Percentiles rank a stretch among this genome's conserved stretches.
Conservation (phyloP, 2,888 invertebrate genomes). For the Thyatira batis region DNA sequence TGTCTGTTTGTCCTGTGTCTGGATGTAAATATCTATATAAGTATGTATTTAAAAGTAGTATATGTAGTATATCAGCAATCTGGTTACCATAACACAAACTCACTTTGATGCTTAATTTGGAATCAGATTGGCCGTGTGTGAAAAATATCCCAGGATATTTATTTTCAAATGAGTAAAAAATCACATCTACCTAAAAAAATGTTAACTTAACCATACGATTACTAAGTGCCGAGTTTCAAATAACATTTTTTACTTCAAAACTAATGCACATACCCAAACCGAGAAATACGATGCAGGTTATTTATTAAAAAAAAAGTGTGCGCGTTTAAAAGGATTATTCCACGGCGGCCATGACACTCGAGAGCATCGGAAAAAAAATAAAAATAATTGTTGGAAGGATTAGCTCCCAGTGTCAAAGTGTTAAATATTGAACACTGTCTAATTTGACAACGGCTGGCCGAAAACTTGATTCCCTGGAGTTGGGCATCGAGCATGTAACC, state of each 20-base stretch:
- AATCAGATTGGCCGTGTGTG: too few species aligned
- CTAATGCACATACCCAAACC: conserved; percentile 37
- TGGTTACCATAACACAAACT: too few species aligned
- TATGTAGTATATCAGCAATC: too few species aligned
- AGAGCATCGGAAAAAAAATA: conserved; percentile 61
- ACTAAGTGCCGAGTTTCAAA: conserved; percentile 58
- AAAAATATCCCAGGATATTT: too few species aligned
- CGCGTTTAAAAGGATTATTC: conserved; percentile 79
- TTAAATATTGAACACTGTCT: conserved; percentile 81
- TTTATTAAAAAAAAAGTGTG: conserved; percentile 40
- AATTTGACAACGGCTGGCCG: conserved; percentile 75
- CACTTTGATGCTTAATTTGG: too few species aligned
- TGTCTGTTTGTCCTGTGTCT: too few species aligned
- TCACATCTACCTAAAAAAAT: too few species aligned
- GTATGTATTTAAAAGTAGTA: too few species aligned
- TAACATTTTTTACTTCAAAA: conserved; percentile 56
- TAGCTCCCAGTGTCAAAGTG: conserved; percentile 82
- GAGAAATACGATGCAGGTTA: conserved; percentile 72
- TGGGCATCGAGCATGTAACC: too few species aligned
- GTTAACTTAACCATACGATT: too few species aligned
- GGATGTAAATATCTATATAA: too few species aligned
- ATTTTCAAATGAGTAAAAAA: too few species aligned
- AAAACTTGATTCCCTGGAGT: conserved; percentile 55
- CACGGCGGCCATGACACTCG: conserved; percentile 69
- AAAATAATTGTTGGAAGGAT: conserved; percentile 74